Evolutionary conservation across 2,113 vertebrate species (phyloP).

Genomic region (Otus sunia): DNA sequence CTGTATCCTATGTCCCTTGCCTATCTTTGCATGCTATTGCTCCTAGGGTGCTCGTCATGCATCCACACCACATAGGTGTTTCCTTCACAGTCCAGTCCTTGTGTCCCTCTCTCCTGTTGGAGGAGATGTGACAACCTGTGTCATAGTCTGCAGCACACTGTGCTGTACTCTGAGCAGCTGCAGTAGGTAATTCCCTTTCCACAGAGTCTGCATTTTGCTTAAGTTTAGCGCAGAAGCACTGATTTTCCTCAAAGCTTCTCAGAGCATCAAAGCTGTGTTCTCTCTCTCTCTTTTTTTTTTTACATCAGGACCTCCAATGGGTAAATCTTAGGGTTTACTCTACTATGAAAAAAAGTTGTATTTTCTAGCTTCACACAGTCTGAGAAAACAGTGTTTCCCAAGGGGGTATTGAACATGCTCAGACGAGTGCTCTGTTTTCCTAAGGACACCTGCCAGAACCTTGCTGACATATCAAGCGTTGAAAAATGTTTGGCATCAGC

Average conservation of each 20-base stretch:
- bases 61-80: neutral
- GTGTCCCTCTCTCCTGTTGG: neutral
- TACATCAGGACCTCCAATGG: neutral
- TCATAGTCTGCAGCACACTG: too few relatives aligned
- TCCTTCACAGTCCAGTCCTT: neutral
- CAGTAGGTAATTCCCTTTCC: neutral
- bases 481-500: constrained; percentile 53
- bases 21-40: rapidly evolving
- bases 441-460: constrained; percentile 59
- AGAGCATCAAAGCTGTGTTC: neutral
- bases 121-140: neutral
- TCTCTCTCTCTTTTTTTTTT: neutral
- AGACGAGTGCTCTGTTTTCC: constrained; percentile 42
- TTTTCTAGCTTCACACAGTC: neutral
- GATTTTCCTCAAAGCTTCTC: neutral
- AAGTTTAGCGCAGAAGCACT: neutral
- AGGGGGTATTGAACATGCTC: constrained; percentile 38
- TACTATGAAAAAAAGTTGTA: neutral
- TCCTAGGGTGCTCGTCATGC: neutral
- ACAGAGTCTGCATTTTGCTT: rapidly evolving
- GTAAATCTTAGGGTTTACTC: neutral
- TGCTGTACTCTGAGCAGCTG: neutral
- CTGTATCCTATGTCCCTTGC: neutral
- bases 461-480: constrained; percentile 25
- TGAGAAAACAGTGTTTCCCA: constrained; percentile 43